Base-by-base conservation (phyloP, 2,888 invertebrate genomes). In the Chydorus sphaericus region DNA sequence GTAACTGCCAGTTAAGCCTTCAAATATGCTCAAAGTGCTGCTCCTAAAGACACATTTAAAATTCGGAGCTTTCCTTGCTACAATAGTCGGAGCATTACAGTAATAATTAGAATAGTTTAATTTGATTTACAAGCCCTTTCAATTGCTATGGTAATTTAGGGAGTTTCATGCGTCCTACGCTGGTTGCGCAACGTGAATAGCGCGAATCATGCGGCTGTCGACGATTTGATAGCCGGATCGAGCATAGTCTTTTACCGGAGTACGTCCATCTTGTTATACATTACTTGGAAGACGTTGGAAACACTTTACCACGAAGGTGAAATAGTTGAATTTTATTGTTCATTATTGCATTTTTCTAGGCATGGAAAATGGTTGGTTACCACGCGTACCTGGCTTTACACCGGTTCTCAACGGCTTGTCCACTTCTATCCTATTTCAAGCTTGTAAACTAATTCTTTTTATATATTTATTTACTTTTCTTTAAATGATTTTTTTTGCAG, bases 281-380 rank as follows among this genome's bases (percentile, higher is more conserved):
- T 84, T 6, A 76, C 85, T 70, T 86, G 87, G 83, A 89, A 89
- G 71, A 77, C 81, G 48, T 72, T 85, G 38, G 88, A 89, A 51
- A 30, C 14, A 14, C 14, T 44, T 39, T 56, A 44, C 18, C 52
- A 48, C 11, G 51, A 48, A 38, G 37, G n/a, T n/a, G n/a, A n/a
- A n/a, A n/a, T n/a, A n/a, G n/a, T n/a, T n/a, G n/a, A n/a, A 18
- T 33, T 29, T 51, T 48, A 30, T 1, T 5, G 16, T 39, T 85
- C 84, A 73, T 83, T 54, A 67, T 81, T n/a, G 85, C 85, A 71
- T 78, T 77, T 61, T n/a, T n/a, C 74, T 79, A 59, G 82, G 82
- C 14, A 79, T 81, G 36, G 76, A 80, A 31, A 74, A 73, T 56
- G 80, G 80, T 49, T 67, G 75, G 52, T 65, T 86, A 52, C 85